These are phyloP conservation scores for Amphiprion percula DNA, from an alignment of 2,113 vertebrate species.

Conservation along the genomic window DNA sequence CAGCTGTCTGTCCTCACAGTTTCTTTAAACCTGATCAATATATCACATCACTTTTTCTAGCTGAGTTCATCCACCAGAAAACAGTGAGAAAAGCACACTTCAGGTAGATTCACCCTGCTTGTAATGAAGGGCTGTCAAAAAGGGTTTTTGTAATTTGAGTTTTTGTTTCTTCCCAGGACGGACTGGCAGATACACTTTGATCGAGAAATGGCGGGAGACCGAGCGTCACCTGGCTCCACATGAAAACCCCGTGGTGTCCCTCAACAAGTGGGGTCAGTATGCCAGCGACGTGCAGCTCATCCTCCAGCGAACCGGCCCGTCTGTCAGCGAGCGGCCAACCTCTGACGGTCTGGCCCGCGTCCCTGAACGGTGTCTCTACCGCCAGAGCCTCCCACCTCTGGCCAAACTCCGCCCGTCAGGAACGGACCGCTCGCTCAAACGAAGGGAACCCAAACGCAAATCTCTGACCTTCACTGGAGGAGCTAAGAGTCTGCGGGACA, in stretches of 20 bases:
- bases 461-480: conserved; percentile 94
- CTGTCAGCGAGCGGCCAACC: conserved; percentile 90
- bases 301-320: conserved; percentile 92
- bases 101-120: too few relatives aligned
- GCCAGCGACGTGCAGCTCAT: conserved; percentile 96
- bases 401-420: conserved; percentile 90
- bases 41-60: background rate
- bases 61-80: background rate
- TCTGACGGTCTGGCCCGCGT: conserved; percentile 88
- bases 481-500: conserved; percentile 91
- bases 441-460: conserved; percentile 95
- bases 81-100: background rate
- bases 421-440: conserved; percentile 88
- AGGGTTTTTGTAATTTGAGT: too few relatives aligned
- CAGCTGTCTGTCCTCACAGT: background rate
- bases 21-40: background rate
- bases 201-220: conserved; percentile 96
- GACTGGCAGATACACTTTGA: conserved; percentile 94
- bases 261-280: conserved; percentile 98
- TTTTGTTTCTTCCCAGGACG: conserved; percentile 84
- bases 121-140: too few relatives aligned
- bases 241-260: conserved; percentile 93
- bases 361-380: conserved; percentile 90
- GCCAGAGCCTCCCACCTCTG: conserved; percentile 93
- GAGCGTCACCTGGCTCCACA: conserved; percentile 93